These are phyloP conservation scores for Myrmecobius fasciatus DNA, from an alignment of 2,113 vertebrate genomes.

Conservation along the genomic window DNA sequence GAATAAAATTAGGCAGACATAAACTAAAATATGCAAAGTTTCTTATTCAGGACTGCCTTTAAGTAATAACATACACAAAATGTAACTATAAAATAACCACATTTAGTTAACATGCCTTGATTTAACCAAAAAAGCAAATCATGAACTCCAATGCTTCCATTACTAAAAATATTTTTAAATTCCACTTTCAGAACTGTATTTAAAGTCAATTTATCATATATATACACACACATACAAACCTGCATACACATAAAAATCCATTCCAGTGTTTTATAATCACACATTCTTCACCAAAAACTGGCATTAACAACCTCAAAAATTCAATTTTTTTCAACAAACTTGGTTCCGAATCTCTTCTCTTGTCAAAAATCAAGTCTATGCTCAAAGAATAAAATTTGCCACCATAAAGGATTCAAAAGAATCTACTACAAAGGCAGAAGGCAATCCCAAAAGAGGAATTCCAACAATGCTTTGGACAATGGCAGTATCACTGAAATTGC, in stretches of 20 bases:
- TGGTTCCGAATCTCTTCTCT: not conserved
- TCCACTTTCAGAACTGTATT: not conserved
- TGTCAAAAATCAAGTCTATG: not conserved
- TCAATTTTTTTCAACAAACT: not conserved
- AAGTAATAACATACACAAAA: not conserved
- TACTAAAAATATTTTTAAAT: not conserved
- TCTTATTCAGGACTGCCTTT: not conserved
- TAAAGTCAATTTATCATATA: not conserved
- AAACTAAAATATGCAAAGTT: not conserved
- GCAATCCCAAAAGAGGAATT: not conserved
- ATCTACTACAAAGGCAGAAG: not conserved
- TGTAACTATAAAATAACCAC: not conserved
- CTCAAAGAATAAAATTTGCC: not conserved
- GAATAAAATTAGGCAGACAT: not conserved
- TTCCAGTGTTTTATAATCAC: not conserved
- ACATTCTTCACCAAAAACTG: not conserved
- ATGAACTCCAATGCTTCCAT: not conserved
- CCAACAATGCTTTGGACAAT: not conserved
- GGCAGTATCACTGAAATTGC: not conserved
- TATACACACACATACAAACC: not conserved
- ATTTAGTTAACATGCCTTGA: not conserved
- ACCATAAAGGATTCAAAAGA: not conserved
- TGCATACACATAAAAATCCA: not conserved
- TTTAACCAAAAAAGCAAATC: not conserved
- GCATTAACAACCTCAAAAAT: not conserved